These are phyloP conservation scores for Drymodes brunneopygia DNA, from an alignment of 2,113 vertebrate genomes.

Conservation along the genomic window DNA sequence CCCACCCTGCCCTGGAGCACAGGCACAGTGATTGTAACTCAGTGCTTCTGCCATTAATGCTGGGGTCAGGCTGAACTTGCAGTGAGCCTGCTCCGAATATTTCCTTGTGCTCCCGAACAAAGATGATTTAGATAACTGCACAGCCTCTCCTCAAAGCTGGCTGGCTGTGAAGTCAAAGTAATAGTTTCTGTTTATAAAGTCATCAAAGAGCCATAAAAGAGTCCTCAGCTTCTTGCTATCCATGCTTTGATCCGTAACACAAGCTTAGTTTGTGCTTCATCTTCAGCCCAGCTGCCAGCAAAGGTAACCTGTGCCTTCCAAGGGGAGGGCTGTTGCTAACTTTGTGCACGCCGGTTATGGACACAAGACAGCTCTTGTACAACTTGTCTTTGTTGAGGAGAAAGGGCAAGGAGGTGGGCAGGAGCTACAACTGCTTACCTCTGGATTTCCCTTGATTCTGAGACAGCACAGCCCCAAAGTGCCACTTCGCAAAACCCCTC, in stretches of 20 bases:
- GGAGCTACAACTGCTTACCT: neutral
- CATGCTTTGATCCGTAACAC: neutral
- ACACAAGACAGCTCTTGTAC: neutral
- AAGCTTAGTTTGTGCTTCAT: neutral
- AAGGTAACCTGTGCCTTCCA: neutral
- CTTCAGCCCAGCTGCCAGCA: neutral
- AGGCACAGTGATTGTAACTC: neutral
- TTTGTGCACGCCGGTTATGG: neutral
- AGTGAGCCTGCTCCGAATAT: neutral
- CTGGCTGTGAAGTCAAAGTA: neutral
- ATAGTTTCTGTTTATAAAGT: neutral
- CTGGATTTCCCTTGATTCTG: neutral
- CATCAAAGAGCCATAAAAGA: neutral
- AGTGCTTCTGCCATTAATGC: neutral
- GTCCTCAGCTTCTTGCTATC: neutral
- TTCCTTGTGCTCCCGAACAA: neutral
- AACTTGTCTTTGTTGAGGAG: neutral
- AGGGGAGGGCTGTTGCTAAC: fast-evolving
- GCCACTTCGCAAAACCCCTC: neutral
- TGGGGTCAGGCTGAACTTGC: neutral
- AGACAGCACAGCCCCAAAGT: neutral
- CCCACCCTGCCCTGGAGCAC: neutral
- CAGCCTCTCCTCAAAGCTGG: neutral
- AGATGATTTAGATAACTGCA: neutral
- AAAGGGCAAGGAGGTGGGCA: neutral